Evolutionary conservation across 2,113 vertebrate genomes (phyloP).

Genomic region (Coturnix japonica): DNA sequence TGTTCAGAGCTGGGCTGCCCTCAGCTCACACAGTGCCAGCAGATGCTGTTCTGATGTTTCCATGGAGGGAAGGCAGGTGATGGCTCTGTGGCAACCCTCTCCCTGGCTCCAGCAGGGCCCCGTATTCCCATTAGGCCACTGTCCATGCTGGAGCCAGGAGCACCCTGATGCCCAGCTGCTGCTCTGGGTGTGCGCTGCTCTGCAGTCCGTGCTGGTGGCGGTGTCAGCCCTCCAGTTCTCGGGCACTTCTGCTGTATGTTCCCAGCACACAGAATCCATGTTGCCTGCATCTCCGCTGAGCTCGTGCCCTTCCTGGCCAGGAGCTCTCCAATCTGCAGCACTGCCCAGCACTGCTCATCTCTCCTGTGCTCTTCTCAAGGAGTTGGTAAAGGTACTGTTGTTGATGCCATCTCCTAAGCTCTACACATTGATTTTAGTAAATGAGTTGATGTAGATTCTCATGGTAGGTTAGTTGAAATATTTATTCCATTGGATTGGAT

Average conservation of each 20-base stretch:
- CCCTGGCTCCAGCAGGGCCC: background rate
- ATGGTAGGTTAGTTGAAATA: background rate
- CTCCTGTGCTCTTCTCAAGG: background rate
- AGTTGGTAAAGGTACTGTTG: background rate
- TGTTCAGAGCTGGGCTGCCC: accelerated
- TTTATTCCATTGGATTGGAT: background rate
- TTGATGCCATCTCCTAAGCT: background rate
- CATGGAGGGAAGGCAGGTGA: no score
- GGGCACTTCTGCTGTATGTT: background rate
- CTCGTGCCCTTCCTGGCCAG: background rate
- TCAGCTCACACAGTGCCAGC: accelerated
- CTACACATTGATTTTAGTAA: background rate
- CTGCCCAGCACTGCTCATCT: background rate
- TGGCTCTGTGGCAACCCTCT: background rate
- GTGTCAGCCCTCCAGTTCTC: background rate
- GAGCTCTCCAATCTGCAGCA: background rate
- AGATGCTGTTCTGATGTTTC: background rate
- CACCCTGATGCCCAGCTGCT: background rate
- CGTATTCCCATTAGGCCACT: no score
- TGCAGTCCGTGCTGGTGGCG: background rate
- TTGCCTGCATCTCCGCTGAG: background rate
- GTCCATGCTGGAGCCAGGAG: background rate
- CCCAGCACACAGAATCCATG: background rate
- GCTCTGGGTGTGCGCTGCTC: background rate
- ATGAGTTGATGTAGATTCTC: background rate